Evolutionary conservation across 2,888 invertebrate genomes (phyloP).

Genomic region (Terebella lapidaria): DNA sequence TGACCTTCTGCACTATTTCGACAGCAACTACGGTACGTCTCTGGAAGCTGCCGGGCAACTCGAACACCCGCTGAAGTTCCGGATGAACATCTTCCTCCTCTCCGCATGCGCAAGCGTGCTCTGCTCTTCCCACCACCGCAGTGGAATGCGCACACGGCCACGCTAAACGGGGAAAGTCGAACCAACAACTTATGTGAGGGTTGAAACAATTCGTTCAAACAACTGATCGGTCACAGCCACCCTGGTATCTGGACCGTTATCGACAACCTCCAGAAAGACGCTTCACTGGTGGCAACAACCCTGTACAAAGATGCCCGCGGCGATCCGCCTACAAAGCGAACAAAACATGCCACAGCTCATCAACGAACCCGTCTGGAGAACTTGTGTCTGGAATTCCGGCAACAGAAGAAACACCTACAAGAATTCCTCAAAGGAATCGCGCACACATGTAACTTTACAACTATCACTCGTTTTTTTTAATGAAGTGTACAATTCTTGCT

Average conservation of each 20-base stretch:
- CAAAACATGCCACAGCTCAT: too few species aligned
- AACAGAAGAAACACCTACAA: too few species aligned
- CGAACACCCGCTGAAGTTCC: too few species aligned
- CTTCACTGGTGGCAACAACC: not conserved
- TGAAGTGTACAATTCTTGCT: too few species aligned
- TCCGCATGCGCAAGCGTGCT: too few species aligned
- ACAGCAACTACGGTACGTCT: not conserved
- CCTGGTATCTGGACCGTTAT: not conserved
- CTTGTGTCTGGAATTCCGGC: too few species aligned
- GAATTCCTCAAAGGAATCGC: too few species aligned
- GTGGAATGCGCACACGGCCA: not conserved
- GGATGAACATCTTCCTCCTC: too few species aligned
- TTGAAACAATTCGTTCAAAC: not conserved
- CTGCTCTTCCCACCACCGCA: not conserved
- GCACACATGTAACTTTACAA: too few species aligned
- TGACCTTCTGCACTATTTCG: not conserved
- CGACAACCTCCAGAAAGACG: not conserved
- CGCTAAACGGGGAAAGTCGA: not conserved
- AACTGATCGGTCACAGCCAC: not conserved
- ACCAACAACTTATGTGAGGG: slow-evolving; percentile 1
- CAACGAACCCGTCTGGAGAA: too few species aligned
- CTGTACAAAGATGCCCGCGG: not conserved
- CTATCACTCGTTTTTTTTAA: too few species aligned
- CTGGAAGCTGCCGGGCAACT: too few species aligned
- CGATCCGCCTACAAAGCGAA: not conserved